These are phyloP conservation scores for Phalacrocorax pelagicus DNA, from an alignment of 2,113 vertebrate species.

Conservation along the genomic window DNA sequence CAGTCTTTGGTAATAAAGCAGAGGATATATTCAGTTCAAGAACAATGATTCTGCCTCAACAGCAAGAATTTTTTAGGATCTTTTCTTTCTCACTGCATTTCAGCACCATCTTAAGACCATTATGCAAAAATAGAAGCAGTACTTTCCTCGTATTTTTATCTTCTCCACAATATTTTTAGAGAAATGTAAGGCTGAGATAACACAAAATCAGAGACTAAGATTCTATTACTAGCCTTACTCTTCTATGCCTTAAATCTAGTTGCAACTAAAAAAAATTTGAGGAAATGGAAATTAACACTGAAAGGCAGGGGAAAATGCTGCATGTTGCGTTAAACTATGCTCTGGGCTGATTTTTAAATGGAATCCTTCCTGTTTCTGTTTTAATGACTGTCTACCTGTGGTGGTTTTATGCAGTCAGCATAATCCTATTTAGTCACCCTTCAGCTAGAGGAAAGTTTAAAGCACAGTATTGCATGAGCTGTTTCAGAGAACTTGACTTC, in stretches of 20 bases:
- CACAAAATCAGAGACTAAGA: not conserved
- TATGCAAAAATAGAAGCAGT: slow-evolving; percentile 14
- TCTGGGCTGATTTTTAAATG: not conserved
- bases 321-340: not conserved
- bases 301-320: not conserved
- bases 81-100: slow-evolving; percentile 26
- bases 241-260: not conserved
- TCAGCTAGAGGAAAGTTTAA: not conserved
- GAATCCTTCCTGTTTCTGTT: not conserved
- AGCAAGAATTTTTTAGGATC: slow-evolving; percentile 5
- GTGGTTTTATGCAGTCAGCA: not conserved
- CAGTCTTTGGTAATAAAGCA: not conserved
- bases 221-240: not conserved
- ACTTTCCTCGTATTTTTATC: not conserved
- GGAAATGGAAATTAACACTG: not conserved
- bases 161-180: not conserved
- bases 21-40: not conserved
- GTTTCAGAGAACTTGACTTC: not conserved
- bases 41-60: not conserved
- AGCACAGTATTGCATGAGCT: not conserved
- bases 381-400: not conserved
- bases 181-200: not conserved
- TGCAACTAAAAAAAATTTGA: not conserved
- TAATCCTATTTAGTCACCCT: not conserved
- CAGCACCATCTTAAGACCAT: slow-evolving; percentile 41